Evolutionary conservation across 2,888 invertebrate genomes (phyloP).

Genomic region (Diaprepes abbreviatus): DNA sequence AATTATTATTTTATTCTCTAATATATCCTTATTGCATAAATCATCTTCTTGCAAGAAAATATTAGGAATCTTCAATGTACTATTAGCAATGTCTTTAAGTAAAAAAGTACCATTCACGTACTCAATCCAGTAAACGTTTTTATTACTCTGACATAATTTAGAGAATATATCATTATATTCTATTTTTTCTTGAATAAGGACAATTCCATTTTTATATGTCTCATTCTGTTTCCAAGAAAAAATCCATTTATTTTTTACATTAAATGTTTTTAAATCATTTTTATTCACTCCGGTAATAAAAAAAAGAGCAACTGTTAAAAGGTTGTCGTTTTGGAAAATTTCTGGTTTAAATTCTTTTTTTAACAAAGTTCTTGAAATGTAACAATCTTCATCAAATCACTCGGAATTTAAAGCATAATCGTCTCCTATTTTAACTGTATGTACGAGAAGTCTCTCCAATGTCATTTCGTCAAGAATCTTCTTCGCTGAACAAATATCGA

Average conservation of each 20-base stretch:
- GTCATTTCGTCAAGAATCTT: neutral
- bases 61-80: neutral
- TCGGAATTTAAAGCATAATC: neutral
- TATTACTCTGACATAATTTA: neutral
- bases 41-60: neutral
- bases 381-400: neutral
- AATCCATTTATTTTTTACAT: neutral
- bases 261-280: neutral
- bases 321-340: neutral
- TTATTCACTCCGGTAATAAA: neutral
- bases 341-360: neutral
- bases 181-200: neutral
- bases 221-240: neutral
- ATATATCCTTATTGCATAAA: neutral
- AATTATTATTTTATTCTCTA: conserved; percentile 25
- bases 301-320: neutral
- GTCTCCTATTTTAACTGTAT: neutral
- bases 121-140: neutral
- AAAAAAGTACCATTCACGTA: neutral
- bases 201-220: neutral
- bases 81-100: neutral
- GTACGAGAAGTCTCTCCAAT: neutral
- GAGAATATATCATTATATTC: neutral
- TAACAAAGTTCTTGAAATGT: neutral
- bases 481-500: neutral